phyloP scores from a whole-genome alignment of 2,113 vertebrate species.

The Polypterus bichir region DNA sequence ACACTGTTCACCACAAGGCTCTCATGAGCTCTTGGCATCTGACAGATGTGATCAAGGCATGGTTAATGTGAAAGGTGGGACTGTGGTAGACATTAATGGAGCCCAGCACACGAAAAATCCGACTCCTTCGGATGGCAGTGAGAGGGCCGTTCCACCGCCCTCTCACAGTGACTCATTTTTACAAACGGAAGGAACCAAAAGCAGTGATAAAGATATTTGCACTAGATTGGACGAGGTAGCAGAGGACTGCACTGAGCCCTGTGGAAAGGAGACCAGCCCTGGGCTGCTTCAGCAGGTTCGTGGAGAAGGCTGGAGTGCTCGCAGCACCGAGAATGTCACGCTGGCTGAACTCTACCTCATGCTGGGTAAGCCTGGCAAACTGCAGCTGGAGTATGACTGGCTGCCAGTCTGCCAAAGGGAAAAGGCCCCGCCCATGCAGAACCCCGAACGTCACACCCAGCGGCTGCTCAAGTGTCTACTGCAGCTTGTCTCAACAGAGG shows the following conservation, averaged over 20 bases:
- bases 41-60: too few relatives aligned
- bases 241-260: slow-evolving; percentile 43
- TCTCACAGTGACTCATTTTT: too few relatives aligned
- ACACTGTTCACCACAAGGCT: too few relatives aligned
- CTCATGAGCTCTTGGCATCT: too few relatives aligned
- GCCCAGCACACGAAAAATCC: slow-evolving; percentile 12
- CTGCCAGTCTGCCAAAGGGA: slow-evolving; percentile 47
- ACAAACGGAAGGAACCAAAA: too few relatives aligned
- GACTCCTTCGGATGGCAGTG: too few relatives aligned
- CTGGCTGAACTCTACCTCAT: slow-evolving; percentile 97
- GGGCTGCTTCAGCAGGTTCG: slow-evolving; percentile 66
- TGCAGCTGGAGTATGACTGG: slow-evolving; percentile 96
- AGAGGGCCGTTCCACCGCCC: too few relatives aligned
- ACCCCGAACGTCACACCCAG: slow-evolving; percentile 51
- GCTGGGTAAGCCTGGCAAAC: slow-evolving; percentile 88
- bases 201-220: slow-evolving; percentile 28
- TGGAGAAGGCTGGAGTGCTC: slow-evolving; percentile 80
- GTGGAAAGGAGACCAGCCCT: slow-evolving; percentile 46
- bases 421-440: slow-evolving; percentile 21
- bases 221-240: slow-evolving; percentile 39
- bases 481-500: slow-evolving; percentile 79
- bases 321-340: slow-evolving; percentile 78
- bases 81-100: slow-evolving; percentile 12
- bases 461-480: slow-evolving; percentile 77
- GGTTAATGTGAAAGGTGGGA: too few relatives aligned